Evolutionary conservation across 2,113 vertebrate species (phyloP), one percentile per base, ranked within the genome.

Genomic region (Rhea americana): DNA sequence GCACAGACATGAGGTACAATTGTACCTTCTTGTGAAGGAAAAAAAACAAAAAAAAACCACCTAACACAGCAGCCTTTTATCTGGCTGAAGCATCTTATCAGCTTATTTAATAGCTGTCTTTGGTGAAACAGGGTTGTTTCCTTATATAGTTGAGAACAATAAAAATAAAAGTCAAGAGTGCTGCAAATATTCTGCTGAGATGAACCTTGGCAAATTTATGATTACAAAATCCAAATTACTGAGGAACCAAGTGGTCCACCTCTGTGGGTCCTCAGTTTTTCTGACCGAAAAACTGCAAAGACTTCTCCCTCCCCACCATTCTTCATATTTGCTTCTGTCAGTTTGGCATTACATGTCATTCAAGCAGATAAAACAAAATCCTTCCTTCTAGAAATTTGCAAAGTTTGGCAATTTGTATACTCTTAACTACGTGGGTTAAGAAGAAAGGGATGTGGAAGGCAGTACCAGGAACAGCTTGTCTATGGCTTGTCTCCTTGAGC

Each of bases 401-500:
- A 35, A n/a, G 24, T 51, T 11, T 79, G 17, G 5, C 51, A 45
- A 65, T 89, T 85, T 90, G 71, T 32, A 73, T 73, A 48, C 6
- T 12, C 86, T 79, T 82, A 76, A 51, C 72, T 53, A 65, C 5
- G 18, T 35, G 28, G 91, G 45, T 41, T 37, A 43, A 56, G 45
- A 61, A 39, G 43, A 72, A 68, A 78, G 53, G 9, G 9, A 26
- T 5, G 28, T 39, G 55, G 45, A 82, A 48, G 70, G 13, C 22
- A 41, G 68, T 32, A 85, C 3, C 58, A 66, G 66, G 10, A 78
- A 10, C n/a, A n/a, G n/a, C n/a, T n/a, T n/a, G n/a, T n/a, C n/a
- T 0, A 0, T 17, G 15, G 25, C 0, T 0, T 2, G 2, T 82
- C 41, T 89, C 53, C 53, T 35, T 19, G 6, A 76, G 53, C 39